These are phyloP conservation scores for Triops cancriformis DNA, from an alignment of 1,140 invertebrate genomes.

Conservation along the genomic window DNA sequence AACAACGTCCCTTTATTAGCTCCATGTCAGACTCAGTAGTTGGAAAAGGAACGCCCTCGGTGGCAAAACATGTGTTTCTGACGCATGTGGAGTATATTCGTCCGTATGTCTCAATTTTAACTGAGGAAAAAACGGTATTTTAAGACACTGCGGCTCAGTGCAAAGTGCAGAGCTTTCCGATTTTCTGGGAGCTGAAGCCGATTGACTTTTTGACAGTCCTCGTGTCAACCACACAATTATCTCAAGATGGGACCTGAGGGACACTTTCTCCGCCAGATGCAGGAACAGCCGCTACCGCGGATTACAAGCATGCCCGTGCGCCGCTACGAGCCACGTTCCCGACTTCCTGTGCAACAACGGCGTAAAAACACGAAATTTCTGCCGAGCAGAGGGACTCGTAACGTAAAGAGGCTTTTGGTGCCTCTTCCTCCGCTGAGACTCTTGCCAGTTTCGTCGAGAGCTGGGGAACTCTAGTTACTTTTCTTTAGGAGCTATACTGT, in stretches of 20 bases:
- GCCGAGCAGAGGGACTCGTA: constrained; percentile 7
- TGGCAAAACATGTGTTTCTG: no score
- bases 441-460: not conserved
- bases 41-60: no score
- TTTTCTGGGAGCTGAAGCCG: not conserved
- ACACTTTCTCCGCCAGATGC: not conserved
- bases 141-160: no score
- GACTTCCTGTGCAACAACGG: not conserved
- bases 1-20: no score
- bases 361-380: constrained; percentile 2
- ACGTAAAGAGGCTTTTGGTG: constrained; percentile 13
- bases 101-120: no score
- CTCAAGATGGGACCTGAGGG: constrained; percentile 4
- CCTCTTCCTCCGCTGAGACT: not conserved
- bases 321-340: not conserved
- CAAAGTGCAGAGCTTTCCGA: not conserved
- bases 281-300: not conserved
- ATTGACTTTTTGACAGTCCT: not conserved
- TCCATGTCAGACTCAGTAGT: no score
- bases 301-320: not conserved
- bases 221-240: constrained; percentile 10
- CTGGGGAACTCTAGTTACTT: not conserved
- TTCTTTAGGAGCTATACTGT: not conserved
- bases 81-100: no score
- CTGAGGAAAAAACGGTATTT: no score